phyloP scores from a whole-genome alignment of 2,113 vertebrate species.

The Amazona guildingii region DNA sequence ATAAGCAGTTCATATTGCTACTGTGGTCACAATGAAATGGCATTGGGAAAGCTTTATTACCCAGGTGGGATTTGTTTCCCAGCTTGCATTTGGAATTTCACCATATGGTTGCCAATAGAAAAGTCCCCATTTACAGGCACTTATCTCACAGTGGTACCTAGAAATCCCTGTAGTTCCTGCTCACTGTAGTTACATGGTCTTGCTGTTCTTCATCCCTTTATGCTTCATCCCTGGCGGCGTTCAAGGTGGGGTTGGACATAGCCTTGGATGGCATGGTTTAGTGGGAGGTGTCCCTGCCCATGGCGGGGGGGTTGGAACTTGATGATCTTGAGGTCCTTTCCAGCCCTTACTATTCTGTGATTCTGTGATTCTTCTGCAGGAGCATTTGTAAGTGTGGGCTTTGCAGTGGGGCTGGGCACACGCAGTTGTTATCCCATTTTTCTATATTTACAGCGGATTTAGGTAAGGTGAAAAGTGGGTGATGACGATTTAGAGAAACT shows the following conservation, averaged over 20 bases:
- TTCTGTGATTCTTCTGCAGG: neutral
- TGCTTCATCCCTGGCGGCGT: too few relatives aligned
- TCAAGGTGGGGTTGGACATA: too few relatives aligned
- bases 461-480: neutral
- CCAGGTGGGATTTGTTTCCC: neutral
- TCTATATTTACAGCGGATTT: neutral
- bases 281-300: too few relatives aligned
- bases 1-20: neutral
- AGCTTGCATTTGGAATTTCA: neutral
- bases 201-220: neutral
- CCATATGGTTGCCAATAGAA: neutral
- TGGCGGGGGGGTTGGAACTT: too few relatives aligned
- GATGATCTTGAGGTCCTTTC: too few relatives aligned
- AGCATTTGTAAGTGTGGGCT: neutral
- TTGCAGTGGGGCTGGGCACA: neutral
- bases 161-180: neutral
- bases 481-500: neutral
- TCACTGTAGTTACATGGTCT: neutral
- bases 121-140: neutral
- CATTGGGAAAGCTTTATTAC: neutral
- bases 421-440: neutral
- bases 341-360: too few relatives aligned
- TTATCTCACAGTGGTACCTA: neutral
- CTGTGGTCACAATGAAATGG: neutral
- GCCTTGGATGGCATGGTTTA: too few relatives aligned